Evolutionary conservation across 2,797 vertebrate genomes (phyloP).

Genomic region (Catostomus latipinnis): DNA sequence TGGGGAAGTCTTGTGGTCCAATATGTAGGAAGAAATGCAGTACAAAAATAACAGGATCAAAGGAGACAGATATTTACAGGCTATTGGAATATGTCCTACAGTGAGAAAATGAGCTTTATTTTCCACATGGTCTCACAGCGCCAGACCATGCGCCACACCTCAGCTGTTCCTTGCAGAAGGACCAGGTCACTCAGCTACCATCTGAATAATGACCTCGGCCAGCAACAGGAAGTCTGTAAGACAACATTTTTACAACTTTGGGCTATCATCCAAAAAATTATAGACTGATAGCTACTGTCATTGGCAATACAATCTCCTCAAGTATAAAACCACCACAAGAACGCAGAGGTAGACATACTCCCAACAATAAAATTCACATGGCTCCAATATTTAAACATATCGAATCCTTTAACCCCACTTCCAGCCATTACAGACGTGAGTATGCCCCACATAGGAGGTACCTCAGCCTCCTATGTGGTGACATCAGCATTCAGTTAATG

Average conservation of each 20-base stretch:
- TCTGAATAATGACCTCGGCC: background rate
- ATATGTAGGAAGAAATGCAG: too few species aligned
- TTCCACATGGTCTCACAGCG: background rate
- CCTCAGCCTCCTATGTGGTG: too few species aligned
- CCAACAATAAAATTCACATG: too few species aligned
- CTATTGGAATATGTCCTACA: constrained; percentile 1
- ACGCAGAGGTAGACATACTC: too few species aligned
- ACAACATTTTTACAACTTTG: background rate
- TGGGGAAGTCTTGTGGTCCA: too few species aligned
- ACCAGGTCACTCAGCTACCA: background rate
- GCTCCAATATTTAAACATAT: too few species aligned
- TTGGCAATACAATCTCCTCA: too few species aligned
- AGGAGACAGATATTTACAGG: background rate
- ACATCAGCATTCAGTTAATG: background rate
- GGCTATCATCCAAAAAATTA: background rate
- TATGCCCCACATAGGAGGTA: too few species aligned
- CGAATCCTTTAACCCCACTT: too few species aligned
- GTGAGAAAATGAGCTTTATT: background rate
- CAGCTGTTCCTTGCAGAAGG: background rate
- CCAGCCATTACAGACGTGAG: background rate
- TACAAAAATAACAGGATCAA: too few species aligned
- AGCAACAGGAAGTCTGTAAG: constrained; percentile 12
- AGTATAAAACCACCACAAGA: too few species aligned
- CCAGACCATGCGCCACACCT: background rate
- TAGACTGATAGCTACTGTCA: too few species aligned